Base-by-base conservation (phyloP, 2,888 invertebrate genomes). In the Zaprionus bogoriensis region DNA sequence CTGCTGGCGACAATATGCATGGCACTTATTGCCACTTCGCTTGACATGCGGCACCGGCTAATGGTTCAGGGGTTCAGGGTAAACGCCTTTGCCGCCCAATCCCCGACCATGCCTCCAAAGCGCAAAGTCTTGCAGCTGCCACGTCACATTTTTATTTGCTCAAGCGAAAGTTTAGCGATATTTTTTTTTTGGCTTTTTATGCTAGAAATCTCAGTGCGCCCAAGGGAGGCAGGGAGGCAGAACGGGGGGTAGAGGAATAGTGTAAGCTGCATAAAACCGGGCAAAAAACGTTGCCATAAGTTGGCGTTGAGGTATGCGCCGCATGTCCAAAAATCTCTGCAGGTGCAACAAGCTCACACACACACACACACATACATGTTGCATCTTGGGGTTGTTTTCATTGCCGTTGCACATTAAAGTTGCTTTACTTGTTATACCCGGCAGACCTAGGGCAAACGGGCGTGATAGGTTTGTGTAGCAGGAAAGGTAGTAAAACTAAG, bases 1-100 rank as follows among this genome's bases (percentile, higher is more conserved):
- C 73, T 85, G 86, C 50, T 39, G 67, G 72, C 70, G 67, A 74
- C 81, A 83, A 70, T 87, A 71, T 84, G 84, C 74, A 69, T 77
- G 87, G 63, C 87, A 85, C 85, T 82, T 82, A 82, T 87, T 87
- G 85, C 82, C 85, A 81, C 79, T 85, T 67, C 82, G 70, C 75
- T 81, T 82, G 75, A 87, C 72, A 81, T 72, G 67, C 65, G 57
- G 74, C 53, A 50, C 53, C 41, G 44, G 44, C 67, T 67, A 71
- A 67, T 71, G 61, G 64, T 32, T 22, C 14, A 36, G 27, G n/a
- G 39, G 41, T 57, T 57, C 39, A 39, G 20, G 10, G 4, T 14
- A 14, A 23, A 10, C 39, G 19, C 7, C 22, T 19, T n/a, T 23
- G 2, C 25, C 10, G 3, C 22, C 1, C 20, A 10, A 14, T 9